These are phyloP conservation scores for Rhinophrynus dorsalis DNA, from an alignment of 2,797 vertebrate species.

Conservation along the genomic window DNA sequence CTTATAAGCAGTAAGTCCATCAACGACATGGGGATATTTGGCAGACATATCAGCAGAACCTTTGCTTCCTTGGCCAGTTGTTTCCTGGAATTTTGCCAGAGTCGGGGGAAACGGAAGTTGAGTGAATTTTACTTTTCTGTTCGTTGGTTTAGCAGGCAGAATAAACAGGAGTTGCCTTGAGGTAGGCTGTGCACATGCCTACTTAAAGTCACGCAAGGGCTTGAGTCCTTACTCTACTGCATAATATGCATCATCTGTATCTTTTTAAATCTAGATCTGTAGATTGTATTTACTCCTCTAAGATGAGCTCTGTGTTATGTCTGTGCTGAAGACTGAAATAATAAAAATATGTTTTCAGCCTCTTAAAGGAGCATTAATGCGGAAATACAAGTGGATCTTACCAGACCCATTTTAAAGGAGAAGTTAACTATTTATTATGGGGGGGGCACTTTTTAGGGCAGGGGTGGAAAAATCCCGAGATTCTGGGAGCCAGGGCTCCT, in stretches of 20 bases:
- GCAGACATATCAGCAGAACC: slow-evolving; percentile 55
- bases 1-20: slow-evolving; percentile 55
- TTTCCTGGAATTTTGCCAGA: slow-evolving; percentile 64
- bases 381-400: too few species aligned
- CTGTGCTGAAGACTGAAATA: neutral
- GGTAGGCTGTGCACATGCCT: slow-evolving; percentile 58
- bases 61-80: slow-evolving; percentile 57
- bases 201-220: slow-evolving; percentile 67
- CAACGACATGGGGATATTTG: slow-evolving; percentile 40
- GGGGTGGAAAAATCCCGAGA: too few species aligned
- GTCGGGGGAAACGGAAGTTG: slow-evolving; percentile 56
- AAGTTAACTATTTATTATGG: too few species aligned
- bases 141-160: slow-evolving; percentile 55
- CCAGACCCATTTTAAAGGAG: too few species aligned
- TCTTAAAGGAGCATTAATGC: too few species aligned
- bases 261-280: neutral
- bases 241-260: neutral
- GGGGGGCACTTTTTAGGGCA: too few species aligned
- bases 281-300: too few species aligned
- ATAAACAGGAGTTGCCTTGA: slow-evolving; percentile 65
- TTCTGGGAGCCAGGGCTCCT: too few species aligned
- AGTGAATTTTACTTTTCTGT: slow-evolving; percentile 45
- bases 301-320: neutral
- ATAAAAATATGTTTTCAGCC: too few species aligned
- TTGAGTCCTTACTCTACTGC: slow-evolving; percentile 33